Evolutionary conservation across 2,888 invertebrate genomes (phyloP).

Genomic region (Tinea semifulvella): DNA sequence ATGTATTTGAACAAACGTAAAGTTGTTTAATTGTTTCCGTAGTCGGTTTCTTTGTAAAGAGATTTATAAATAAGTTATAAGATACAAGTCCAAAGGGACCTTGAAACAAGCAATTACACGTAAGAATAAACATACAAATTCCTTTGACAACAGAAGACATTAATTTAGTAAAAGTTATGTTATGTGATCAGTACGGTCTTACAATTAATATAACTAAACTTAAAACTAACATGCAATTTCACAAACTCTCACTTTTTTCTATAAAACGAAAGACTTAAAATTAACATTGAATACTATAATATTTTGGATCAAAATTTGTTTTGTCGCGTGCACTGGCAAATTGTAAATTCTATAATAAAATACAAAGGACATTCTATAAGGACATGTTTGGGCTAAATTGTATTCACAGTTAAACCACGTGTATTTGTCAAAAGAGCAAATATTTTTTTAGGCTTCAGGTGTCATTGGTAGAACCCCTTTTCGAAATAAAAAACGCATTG

Average conservation of each 20-base stretch:
- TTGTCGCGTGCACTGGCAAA: too few species aligned
- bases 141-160: too few species aligned
- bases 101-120: conserved; percentile 4
- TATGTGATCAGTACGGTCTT: conserved; percentile 9
- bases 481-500: too few species aligned
- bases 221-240: conserved; percentile 3
- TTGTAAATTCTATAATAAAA: too few species aligned
- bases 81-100: neutral
- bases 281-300: neutral
- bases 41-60: neutral
- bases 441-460: too few species aligned
- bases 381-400: too few species aligned
- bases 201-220: conserved; percentile 2
- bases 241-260: neutral
- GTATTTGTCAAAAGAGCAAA: too few species aligned
- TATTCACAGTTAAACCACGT: too few species aligned
- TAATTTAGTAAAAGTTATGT: too few species aligned
- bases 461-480: too few species aligned
- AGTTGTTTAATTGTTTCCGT: neutral
- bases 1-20: conserved; percentile 1
- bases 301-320: neutral
- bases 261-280: neutral
- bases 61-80: conserved; percentile 6
- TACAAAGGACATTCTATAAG: too few species aligned
- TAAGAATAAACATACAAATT: neutral